phyloP scores from a whole-genome alignment of 2,888 invertebrate genomes.

The Nephrotoma appendiculata region DNA sequence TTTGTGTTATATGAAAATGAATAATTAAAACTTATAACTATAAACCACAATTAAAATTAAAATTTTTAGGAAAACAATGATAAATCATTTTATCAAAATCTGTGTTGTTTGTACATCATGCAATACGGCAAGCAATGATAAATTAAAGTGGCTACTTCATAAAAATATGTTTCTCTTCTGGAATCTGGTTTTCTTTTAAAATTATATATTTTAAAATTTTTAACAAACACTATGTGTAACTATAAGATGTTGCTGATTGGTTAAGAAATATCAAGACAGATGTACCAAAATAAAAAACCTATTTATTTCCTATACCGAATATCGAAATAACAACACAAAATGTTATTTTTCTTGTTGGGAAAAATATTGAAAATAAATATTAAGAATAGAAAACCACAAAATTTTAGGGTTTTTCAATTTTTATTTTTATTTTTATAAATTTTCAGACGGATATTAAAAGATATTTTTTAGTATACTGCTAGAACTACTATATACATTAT shows the following conservation, averaged over 20 bases:
- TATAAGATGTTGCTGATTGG: not conserved
- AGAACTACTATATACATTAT: not conserved
- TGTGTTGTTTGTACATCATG: not conserved
- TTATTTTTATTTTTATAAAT: not conserved
- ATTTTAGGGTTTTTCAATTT: not conserved
- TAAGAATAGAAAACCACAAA: not conserved
- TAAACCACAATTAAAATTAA: not conserved
- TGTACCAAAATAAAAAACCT: not conserved
- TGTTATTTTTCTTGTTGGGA: not conserved
- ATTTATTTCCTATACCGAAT: not conserved
- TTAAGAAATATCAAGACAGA: not conserved
- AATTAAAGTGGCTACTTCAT: not conserved
- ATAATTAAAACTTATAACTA: not conserved
- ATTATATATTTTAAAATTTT: not conserved
- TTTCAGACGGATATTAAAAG: slow-evolving; percentile 2
- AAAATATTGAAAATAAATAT: not conserved
- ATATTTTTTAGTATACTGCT: not conserved
- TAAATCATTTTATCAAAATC: not conserved
- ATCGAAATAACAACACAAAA: not conserved
- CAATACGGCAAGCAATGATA: not conserved
- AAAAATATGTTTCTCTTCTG: not conserved
- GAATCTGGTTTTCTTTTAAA: not conserved
- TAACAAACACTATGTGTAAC: not conserved
- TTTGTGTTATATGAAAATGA: not conserved
- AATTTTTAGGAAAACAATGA: not conserved